phyloP scores from a whole-genome alignment of 2,797 vertebrate genomes.

The Chelidonichthys spinosus region DNA sequence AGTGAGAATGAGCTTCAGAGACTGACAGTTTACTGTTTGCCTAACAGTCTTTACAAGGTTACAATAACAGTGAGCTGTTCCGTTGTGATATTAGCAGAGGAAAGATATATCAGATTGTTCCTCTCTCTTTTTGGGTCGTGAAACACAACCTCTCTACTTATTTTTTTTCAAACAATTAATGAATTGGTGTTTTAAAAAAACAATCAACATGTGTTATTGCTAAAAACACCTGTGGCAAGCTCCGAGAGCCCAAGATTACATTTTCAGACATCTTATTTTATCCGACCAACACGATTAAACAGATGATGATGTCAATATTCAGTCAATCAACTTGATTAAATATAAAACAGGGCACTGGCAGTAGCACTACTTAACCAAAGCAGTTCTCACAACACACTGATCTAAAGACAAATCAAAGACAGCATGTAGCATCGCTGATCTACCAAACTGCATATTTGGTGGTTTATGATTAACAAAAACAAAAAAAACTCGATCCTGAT shows the following conservation, averaged over 20 bases:
- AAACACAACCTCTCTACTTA: not conserved
- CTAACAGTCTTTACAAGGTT: not conserved
- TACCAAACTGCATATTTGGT: not conserved
- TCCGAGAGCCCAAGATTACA: not conserved
- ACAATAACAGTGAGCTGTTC: not conserved
- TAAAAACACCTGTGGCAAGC: not conserved
- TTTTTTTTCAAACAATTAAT: no score
- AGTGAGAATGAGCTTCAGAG: not conserved
- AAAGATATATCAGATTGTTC: not conserved
- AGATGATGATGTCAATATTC: not conserved
- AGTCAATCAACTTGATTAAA: not conserved
- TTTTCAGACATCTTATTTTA: not conserved
- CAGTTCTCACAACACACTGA: not conserved
- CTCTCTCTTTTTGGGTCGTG: not conserved
- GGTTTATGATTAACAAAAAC: not conserved
- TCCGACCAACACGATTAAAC: not conserved
- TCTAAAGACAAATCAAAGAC: not conserved
- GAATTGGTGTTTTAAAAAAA: conserved; percentile 1
- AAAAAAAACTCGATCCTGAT: no score
- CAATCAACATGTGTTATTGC: not conserved
- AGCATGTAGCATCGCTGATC: not conserved
- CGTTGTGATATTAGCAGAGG: not conserved
- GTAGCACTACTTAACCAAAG: not conserved
- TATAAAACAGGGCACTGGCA: not conserved
- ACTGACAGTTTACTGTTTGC: not conserved